Evolutionary conservation across 2,797 vertebrate genomes (phyloP).

Genomic region (Sarcophilus harrisii): DNA sequence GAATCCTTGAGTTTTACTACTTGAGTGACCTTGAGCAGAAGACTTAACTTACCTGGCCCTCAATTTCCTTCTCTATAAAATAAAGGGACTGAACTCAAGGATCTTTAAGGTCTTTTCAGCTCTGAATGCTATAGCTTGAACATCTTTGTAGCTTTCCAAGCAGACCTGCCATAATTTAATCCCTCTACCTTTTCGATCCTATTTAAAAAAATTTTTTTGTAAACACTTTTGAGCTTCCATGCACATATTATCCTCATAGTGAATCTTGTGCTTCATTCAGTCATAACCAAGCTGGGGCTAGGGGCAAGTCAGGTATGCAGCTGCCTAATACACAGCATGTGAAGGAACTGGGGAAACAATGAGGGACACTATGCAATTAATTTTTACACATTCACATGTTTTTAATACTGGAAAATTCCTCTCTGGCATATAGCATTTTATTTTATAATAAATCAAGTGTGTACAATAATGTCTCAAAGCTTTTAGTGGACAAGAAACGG

Average conservation of each 20-base stretch:
- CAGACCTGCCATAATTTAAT: neutral
- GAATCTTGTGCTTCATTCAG: neutral
- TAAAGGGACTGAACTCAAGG: neutral
- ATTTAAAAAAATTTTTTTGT: neutral
- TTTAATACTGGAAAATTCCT: neutral
- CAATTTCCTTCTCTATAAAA: neutral
- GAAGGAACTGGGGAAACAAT: neutral
- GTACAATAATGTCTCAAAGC: neutral
- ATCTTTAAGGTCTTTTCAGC: neutral
- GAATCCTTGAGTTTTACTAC: neutral
- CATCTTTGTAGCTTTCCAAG: neutral
- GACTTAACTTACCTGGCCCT: neutral
- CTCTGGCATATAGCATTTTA: neutral
- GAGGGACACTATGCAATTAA: neutral
- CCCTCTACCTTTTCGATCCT: neutral
- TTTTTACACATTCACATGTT: neutral
- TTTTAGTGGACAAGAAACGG: neutral
- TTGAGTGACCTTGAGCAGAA: neutral
- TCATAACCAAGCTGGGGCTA: too few relatives aligned
- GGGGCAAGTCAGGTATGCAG: neutral
- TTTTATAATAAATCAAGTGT: neutral
- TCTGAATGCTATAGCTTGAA: neutral
- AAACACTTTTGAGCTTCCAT: neutral
- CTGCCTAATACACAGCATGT: neutral
- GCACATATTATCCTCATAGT: neutral